Evolutionary conservation across 2,113 vertebrate genomes (phyloP).

Genomic region (Stegostoma tigrinum): DNA sequence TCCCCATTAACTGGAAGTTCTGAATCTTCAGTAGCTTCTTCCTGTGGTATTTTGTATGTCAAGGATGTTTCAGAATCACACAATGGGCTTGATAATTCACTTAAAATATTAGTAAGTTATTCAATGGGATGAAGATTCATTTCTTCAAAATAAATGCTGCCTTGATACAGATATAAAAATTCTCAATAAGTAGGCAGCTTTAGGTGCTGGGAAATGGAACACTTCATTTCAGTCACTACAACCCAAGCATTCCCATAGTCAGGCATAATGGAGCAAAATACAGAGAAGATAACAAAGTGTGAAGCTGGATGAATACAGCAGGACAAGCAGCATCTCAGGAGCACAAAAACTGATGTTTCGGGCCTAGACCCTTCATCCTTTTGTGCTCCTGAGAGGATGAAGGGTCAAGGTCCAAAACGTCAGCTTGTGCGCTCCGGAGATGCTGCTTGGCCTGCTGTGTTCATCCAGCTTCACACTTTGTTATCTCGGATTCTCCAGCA

Average conservation of each 20-base stretch:
- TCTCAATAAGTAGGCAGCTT: background rate
- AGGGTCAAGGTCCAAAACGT: too few species aligned
- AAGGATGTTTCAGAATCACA: background rate
- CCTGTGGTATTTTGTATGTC: background rate
- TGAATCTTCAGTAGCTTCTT: background rate
- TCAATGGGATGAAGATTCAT: background rate
- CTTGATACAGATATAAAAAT: background rate
- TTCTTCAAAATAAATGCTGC: background rate
- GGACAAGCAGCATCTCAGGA: too few species aligned
- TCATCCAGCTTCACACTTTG: too few species aligned
- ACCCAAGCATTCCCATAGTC: background rate
- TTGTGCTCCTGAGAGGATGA: too few species aligned
- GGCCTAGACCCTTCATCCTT: too few species aligned
- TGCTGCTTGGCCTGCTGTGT: too few species aligned
- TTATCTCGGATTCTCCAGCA: too few species aligned
- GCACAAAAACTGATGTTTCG: too few species aligned
- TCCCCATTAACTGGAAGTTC: background rate
- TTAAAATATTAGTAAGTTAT: background rate
- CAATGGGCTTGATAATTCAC: background rate
- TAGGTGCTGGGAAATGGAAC: background rate
- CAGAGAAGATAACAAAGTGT: too few species aligned
- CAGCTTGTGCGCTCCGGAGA: too few species aligned
- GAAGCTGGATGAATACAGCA: too few species aligned
- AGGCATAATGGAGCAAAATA: background rate
- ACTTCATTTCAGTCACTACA: background rate